A percentile compares a stretch with the other conserved stretches of the same genome.
These are phyloP conservation scores for Anarhynchus alexandrinus DNA, from an alignment of 2,113 vertebrate genomes.

Conservation along the genomic window DNA sequence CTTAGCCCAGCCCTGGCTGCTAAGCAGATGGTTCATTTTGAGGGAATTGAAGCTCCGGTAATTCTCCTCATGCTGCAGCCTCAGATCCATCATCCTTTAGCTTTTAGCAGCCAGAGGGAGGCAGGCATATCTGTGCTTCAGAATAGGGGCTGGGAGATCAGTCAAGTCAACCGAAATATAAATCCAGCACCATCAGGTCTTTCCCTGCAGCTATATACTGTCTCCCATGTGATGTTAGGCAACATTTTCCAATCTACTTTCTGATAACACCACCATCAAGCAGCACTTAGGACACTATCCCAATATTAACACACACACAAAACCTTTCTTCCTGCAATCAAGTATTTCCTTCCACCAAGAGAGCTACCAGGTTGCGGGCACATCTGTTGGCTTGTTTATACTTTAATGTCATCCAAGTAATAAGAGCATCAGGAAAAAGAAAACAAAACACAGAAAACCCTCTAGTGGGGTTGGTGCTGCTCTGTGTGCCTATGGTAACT, in stretches of 20 bases:
- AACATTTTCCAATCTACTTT: conserved; percentile 8
- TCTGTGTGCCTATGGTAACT: conserved; percentile 28
- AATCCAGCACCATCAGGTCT: not conserved
- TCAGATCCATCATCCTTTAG: conserved; percentile 8
- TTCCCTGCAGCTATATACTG: not conserved
- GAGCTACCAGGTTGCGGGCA: conserved; percentile 46
- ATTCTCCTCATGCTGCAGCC: not conserved
- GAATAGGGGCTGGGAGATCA: not conserved
- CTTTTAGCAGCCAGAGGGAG: not conserved
- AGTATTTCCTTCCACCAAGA: conserved; percentile 26
- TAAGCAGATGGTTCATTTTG: not conserved
- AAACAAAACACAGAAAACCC: conserved; percentile 47
- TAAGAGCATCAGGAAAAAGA: conserved; percentile 44
- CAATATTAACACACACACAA: not conserved
- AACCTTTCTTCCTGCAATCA: not conserved
- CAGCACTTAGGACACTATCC: not conserved
- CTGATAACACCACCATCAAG: not conserved
- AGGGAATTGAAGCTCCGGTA: not conserved
- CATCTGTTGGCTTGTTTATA: conserved; percentile 56
- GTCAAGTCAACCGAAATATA: not conserved
- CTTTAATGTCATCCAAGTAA: conserved; percentile 58
- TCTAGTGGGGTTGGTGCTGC: not conserved
- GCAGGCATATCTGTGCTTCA: not conserved
- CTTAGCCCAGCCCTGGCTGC: not conserved
- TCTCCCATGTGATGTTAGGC: conserved; percentile 19